These are phyloP conservation scores for Eutolmus rufibarbis DNA, from an alignment of 2,888 invertebrate species.

Conservation along the genomic window DNA sequence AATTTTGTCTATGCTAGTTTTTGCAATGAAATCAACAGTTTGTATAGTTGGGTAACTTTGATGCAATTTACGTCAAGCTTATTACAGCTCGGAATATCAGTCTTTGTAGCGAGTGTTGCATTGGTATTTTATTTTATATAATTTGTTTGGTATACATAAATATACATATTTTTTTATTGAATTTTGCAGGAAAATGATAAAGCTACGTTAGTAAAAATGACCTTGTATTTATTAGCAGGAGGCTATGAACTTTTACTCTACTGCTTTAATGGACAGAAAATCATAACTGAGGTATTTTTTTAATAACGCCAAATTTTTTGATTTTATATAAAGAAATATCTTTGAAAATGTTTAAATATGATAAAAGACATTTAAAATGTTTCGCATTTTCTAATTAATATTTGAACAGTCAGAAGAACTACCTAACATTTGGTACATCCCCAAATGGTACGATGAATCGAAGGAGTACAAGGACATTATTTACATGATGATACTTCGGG, in stretches of 20 bases:
- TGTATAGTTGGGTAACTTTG: background rate
- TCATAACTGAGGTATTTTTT: background rate
- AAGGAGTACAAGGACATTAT: slow-evolving; percentile 53
- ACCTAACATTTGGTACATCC: slow-evolving; percentile 53
- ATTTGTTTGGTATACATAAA: too few relatives aligned
- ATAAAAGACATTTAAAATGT: too few relatives aligned
- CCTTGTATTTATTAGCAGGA: background rate
- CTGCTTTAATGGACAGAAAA: background rate
- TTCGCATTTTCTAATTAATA: too few relatives aligned
- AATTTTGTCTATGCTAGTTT: background rate
- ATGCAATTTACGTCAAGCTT: background rate
- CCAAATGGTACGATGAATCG: slow-evolving; percentile 56
- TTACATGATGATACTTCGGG: slow-evolving; percentile 55
- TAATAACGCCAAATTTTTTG: too few relatives aligned
- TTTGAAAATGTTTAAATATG: too few relatives aligned
- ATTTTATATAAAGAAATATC: too few relatives aligned
- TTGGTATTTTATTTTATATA: background rate
- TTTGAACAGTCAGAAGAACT: slow-evolving; percentile 52
- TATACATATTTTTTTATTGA: background rate
- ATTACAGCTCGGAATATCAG: background rate
- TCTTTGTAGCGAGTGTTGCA: background rate
- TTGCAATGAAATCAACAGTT: background rate
- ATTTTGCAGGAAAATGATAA: background rate
- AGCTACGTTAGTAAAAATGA: background rate
- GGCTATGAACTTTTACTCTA: background rate